Conservation (phyloP, 1,140 invertebrate species). For the Aleiodes sp. region DNA sequence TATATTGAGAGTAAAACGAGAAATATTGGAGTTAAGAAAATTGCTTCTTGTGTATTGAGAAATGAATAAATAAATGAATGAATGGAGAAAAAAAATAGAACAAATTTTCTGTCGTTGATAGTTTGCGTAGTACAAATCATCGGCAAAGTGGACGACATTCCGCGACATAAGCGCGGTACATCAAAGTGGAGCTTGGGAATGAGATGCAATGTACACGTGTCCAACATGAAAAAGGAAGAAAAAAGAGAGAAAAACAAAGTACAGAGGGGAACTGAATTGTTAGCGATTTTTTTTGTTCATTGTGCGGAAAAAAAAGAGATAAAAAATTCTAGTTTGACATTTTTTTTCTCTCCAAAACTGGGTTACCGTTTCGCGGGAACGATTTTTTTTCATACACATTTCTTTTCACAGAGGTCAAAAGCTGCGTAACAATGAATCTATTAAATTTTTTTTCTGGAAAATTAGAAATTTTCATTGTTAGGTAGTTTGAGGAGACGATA, state of each 20-base stretch:
- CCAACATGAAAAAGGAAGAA: not conserved
- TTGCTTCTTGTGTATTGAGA: no score
- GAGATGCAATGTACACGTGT: not conserved
- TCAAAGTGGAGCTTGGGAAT: constrained; percentile 3
- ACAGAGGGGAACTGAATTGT: not conserved
- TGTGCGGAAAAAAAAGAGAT: not conserved
- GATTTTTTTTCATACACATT: not conserved
- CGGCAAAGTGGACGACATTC: constrained; percentile 4
- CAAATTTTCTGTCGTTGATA: no score
- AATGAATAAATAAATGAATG: no score
- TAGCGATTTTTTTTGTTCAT: not conserved
- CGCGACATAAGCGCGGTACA: not conserved
- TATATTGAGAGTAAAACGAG: no score
- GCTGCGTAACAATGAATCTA: no score
- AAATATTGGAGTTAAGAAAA: no score
- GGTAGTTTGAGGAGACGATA: no score
- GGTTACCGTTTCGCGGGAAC: not conserved
- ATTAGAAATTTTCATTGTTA: no score
- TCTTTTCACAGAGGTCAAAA: not conserved
- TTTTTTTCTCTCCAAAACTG: not conserved
- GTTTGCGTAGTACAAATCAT: not conserved
- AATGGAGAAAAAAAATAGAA: no score
- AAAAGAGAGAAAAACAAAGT: no score
- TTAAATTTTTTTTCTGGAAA: no score
- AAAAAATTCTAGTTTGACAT: not conserved